Evolutionary conservation across 2,113 vertebrate genomes (phyloP).

Genomic region (Conger conger): DNA sequence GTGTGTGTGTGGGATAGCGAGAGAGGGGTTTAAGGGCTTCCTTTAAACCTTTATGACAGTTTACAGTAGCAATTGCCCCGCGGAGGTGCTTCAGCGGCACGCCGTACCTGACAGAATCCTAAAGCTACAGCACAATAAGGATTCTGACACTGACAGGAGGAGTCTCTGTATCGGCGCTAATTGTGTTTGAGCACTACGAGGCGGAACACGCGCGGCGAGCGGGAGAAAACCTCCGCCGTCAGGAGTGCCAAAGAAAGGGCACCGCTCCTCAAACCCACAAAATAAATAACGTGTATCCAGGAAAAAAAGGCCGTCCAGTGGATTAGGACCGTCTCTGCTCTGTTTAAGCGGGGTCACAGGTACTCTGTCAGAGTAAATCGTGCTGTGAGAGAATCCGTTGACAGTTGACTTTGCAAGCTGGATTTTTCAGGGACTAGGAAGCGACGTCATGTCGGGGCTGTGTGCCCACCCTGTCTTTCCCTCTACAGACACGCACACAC

Average conservation of each 20-base stretch:
- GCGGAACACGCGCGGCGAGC: slow-evolving; percentile 38
- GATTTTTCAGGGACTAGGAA: no score
- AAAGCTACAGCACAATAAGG: slow-evolving; percentile 51
- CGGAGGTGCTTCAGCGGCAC: slow-evolving; percentile 24
- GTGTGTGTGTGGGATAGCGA: neutral
- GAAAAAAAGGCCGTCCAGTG: neutral
- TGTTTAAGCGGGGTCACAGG: no score
- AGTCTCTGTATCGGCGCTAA: slow-evolving; percentile 64
- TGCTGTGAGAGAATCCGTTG: no score
- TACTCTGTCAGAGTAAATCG: neutral
- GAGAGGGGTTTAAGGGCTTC: neutral
- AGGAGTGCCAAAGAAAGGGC: neutral
- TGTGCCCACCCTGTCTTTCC: no score
- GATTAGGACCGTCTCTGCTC: neutral
- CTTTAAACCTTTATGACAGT: neutral
- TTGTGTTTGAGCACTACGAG: slow-evolving; percentile 69
- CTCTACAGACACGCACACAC: no score
- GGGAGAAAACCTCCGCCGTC: neutral
- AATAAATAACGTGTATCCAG: neutral
- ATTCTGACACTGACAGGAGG: slow-evolving; percentile 61
- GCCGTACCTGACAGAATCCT: slow-evolving; percentile 61
- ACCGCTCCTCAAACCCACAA: neutral
- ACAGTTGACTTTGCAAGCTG: no score
- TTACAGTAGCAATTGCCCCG: neutral
- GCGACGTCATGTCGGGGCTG: no score